Conservation (phyloP, 1,140 invertebrate species). For the Drosophila cardini region DNA sequence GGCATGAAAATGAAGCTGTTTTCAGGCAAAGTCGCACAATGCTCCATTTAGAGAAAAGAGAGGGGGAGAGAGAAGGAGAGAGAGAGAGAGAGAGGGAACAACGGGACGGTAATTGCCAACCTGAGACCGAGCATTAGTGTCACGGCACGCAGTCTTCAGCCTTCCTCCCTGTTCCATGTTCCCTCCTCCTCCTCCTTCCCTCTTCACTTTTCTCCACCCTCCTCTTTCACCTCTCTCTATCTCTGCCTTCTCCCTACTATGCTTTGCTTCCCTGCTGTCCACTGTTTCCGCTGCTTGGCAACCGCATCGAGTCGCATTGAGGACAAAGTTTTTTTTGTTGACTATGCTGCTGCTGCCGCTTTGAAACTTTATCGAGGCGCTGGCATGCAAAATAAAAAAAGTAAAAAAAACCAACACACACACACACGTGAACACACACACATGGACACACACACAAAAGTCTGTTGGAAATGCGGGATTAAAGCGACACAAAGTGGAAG, state of each 20-base stretch:
- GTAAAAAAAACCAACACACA: not conserved
- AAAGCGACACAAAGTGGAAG: conserved; percentile 49
- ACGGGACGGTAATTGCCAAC: conserved; percentile 52
- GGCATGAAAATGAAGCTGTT: conserved; percentile 74
- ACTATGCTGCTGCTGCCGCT: conserved; percentile 8
- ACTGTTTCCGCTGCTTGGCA: conserved; percentile 33
- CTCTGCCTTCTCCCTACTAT: not conserved
- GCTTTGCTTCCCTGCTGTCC: not conserved
- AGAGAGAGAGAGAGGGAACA: not conserved
- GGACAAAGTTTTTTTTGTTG: conserved; percentile 28
- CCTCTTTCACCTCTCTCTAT: not conserved
- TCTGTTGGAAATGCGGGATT: conserved; percentile 43
- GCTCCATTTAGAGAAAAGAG: conserved; percentile 22
- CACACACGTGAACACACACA: conserved; percentile 1
- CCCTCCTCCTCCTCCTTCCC: not conserved
- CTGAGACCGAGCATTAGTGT: conserved; percentile 72
- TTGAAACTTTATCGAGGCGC: conserved; percentile 42
- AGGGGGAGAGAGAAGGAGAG: not conserved
- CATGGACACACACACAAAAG: not conserved
- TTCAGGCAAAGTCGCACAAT: conserved; percentile 40
- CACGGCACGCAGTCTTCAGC: conserved; percentile 52
- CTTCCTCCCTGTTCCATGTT: not conserved
- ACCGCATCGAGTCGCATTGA: conserved; percentile 37
- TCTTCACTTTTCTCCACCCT: not conserved
- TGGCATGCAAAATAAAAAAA: conserved; percentile 37